Conservation (phyloP, 2,113 vertebrate genomes). For the Perognathus longimembris region DNA sequence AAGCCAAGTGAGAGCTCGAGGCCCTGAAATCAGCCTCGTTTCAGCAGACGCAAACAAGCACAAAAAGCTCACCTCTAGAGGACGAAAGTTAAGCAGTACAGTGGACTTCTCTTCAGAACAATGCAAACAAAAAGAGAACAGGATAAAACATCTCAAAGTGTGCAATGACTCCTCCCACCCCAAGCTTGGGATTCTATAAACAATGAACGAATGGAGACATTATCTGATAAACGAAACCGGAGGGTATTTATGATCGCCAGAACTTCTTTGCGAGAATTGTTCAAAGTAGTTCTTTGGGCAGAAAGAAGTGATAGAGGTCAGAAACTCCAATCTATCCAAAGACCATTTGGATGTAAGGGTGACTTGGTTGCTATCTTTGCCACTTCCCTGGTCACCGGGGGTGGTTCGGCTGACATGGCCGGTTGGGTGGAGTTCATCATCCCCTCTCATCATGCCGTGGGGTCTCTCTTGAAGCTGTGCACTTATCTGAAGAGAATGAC, state of each 20-base stretch:
- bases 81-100: neutral
- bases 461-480: too few species aligned
- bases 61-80: neutral
- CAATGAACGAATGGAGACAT: neutral
- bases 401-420: too few species aligned
- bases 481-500: too few species aligned
- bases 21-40: too few species aligned
- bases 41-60: too few species aligned
- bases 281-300: slow-evolving; percentile 10
- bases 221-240: neutral
- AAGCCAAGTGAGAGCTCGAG: too few species aligned
- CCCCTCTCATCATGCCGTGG: neutral
- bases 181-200: neutral
- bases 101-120: neutral
- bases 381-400: too few species aligned
- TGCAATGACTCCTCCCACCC: neutral
- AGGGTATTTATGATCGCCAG: neutral
- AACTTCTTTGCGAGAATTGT: slow-evolving; percentile 21
- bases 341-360: neutral
- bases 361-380: too few species aligned
- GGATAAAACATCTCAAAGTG: neutral
- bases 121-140: neutral
- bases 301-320: slow-evolving; percentile 1
- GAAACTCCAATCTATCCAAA: neutral
- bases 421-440: neutral